These are phyloP conservation scores for Drosophila bifasciata DNA, from an alignment of 1,140 invertebrate genomes.

Conservation along the genomic window DNA sequence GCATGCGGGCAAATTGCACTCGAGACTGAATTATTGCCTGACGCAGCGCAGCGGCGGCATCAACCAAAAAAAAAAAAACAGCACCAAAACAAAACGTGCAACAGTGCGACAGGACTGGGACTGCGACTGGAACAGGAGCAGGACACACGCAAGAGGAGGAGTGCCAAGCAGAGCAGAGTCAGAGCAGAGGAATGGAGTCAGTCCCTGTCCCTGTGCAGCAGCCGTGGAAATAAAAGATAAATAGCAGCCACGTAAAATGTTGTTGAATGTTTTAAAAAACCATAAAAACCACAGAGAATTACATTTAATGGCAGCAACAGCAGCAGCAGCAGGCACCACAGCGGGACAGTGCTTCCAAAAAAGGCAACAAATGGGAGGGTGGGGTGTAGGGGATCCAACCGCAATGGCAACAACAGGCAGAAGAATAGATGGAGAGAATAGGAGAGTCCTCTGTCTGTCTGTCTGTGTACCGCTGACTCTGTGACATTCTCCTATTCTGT, in stretches of 20 bases:
- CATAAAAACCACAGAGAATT: slow-evolving; percentile 82
- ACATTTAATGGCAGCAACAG: slow-evolving; percentile 76
- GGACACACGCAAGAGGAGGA: background rate
- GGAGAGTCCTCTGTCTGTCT: too few species aligned
- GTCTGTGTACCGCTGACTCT: too few species aligned
- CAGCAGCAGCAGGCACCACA: slow-evolving; percentile 39
- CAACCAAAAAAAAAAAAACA: slow-evolving; percentile 20
- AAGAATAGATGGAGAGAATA: background rate
- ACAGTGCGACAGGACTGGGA: slow-evolving; percentile 24
- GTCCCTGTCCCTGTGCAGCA: slow-evolving; percentile 19
- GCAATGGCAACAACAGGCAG: slow-evolving; percentile 61
- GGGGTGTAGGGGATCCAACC: slow-evolving; percentile 47
- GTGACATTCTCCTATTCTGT: too few species aligned
- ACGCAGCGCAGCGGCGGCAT: slow-evolving; percentile 50
- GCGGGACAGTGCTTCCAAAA: slow-evolving; percentile 21
- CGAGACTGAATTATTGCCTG: slow-evolving; percentile 79
- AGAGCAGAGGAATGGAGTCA: background rate
- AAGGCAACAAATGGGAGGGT: slow-evolving; percentile 14
- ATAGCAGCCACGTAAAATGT: slow-evolving; percentile 82
- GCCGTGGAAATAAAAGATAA: slow-evolving; percentile 75
- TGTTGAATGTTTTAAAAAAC: slow-evolving; percentile 83
- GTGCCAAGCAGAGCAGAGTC: background rate
- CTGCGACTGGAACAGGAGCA: slow-evolving; percentile 1
- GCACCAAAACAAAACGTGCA: slow-evolving; percentile 29
- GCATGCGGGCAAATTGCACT: slow-evolving; percentile 72